Conservation (phyloP, 2,797 vertebrate genomes). For the Pseudochaenichthys georgianus region DNA sequence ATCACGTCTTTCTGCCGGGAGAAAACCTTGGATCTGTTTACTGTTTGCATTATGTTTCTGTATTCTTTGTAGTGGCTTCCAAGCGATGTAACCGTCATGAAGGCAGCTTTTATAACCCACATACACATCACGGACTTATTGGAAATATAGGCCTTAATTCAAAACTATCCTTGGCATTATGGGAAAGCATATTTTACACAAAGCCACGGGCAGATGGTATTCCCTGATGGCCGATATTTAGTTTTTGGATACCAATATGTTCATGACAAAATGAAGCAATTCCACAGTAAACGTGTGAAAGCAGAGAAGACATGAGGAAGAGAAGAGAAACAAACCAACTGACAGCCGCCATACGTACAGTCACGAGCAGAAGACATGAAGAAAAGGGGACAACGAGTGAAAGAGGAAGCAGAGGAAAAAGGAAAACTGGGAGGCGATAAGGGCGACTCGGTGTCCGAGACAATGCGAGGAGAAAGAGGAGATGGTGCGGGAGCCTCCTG, state of each 20-base stretch:
- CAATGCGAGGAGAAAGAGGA: conserved; percentile 80
- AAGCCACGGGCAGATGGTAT: no score
- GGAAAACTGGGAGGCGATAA: conserved; percentile 62
- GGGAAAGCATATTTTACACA: no score
- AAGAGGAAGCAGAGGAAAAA: conserved; percentile 25
- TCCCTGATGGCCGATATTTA: neutral
- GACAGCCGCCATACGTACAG: neutral
- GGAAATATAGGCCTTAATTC: no score
- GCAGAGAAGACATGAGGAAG: neutral
- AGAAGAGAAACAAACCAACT: neutral
- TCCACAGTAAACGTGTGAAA: neutral
- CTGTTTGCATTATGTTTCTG: neutral
- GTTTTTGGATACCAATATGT: neutral
- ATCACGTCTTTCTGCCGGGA: neutral
- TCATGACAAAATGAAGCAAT: neutral
- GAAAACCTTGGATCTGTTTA: neutral
- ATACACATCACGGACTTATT: no score
- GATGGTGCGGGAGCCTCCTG: conserved; percentile 74
- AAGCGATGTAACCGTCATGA: neutral
- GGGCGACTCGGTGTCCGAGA: conserved; percentile 65
- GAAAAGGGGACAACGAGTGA: conserved; percentile 6
- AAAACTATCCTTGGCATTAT: neutral
- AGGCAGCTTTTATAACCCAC: neutral
- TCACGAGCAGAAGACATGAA: conserved; percentile 2
- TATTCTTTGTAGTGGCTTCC: neutral